Percentiles rank a stretch among this genome's conserved stretches.
Evolutionary conservation across 2,113 vertebrate genomes (phyloP).

Genomic region (Bettongia penicillata): DNA sequence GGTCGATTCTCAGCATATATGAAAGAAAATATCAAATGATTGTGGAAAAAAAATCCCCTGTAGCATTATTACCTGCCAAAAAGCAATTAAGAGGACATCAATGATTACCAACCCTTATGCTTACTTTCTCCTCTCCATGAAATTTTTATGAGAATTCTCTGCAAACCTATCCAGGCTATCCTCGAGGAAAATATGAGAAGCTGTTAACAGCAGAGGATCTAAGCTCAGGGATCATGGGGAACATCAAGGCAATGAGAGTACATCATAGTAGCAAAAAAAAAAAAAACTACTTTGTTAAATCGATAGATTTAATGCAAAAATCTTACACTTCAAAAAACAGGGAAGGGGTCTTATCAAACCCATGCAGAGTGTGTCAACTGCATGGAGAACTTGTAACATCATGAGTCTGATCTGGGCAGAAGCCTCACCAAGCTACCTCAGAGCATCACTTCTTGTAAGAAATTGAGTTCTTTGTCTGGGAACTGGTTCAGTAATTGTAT

Average conservation of each 20-base stretch:
- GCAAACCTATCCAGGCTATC: constrained; percentile 10
- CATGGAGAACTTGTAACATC: not conserved
- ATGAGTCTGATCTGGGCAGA: not conserved
- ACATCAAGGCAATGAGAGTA: not conserved
- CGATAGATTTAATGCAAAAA: not conserved
- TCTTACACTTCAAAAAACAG: not conserved
- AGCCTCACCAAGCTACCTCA: not conserved
- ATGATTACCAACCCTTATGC: not conserved
- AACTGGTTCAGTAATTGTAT: not conserved
- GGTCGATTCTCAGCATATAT: not conserved
- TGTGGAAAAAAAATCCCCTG: not conserved
- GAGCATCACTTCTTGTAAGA: not conserved
- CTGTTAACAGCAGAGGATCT: not conserved
- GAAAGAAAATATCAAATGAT: not conserved
- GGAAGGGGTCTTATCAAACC: not conserved
- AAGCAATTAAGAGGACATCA: not conserved
- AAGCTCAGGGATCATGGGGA: not conserved
- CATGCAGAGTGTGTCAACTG: not conserved
- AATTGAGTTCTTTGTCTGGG: not conserved
- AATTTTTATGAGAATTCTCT: constrained; percentile 35
- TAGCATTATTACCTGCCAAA: not conserved
- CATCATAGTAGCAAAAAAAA: not conserved
- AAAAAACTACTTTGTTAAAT: not conserved
- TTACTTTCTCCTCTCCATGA: not conserved
- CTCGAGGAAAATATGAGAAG: not conserved